These are phyloP conservation scores for Sphyrna mokarran DNA, from an alignment of 2,113 vertebrate species.

Conservation along the genomic window DNA sequence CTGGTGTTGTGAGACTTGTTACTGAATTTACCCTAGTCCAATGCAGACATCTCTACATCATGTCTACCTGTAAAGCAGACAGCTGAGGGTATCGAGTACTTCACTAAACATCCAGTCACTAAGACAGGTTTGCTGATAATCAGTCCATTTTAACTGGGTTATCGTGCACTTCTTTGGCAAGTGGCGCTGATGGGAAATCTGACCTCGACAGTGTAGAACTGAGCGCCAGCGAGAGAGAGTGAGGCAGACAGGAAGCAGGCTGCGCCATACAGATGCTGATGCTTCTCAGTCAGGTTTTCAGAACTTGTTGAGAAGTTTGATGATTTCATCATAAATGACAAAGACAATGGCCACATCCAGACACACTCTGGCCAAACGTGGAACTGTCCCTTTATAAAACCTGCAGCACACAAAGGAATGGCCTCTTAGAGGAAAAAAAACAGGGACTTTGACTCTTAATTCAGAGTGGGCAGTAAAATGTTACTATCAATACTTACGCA, in stretches of 20 bases:
- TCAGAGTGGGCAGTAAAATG: neutral
- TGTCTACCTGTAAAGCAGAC: neutral
- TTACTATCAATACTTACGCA: slow-evolving; percentile 55
- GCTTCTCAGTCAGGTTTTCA: slow-evolving; percentile 58
- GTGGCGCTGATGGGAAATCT: neutral
- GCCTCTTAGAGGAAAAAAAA: neutral
- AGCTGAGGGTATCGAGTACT: neutral
- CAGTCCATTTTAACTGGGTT: neutral
- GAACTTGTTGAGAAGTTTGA: slow-evolving; percentile 58
- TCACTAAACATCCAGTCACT: neutral
- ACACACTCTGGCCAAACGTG: slow-evolving; percentile 54
- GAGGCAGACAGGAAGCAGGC: neutral
- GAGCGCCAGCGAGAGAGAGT: neutral
- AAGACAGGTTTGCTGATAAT: neutral
- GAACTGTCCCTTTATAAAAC: slow-evolving; percentile 66
- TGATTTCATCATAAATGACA: slow-evolving; percentile 63
- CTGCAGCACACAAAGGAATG: slow-evolving; percentile 41
- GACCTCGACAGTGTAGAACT: neutral
- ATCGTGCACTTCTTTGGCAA: neutral
- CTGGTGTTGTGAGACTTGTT: no score
- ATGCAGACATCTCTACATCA: no score
- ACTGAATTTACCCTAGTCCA: no score
- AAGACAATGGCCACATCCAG: slow-evolving; percentile 62
- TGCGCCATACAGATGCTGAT: no score
- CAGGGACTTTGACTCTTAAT: neutral